Evolutionary conservation across 2,888 invertebrate species (phyloP).

Genomic region (Clitarchus hookeri): DNA sequence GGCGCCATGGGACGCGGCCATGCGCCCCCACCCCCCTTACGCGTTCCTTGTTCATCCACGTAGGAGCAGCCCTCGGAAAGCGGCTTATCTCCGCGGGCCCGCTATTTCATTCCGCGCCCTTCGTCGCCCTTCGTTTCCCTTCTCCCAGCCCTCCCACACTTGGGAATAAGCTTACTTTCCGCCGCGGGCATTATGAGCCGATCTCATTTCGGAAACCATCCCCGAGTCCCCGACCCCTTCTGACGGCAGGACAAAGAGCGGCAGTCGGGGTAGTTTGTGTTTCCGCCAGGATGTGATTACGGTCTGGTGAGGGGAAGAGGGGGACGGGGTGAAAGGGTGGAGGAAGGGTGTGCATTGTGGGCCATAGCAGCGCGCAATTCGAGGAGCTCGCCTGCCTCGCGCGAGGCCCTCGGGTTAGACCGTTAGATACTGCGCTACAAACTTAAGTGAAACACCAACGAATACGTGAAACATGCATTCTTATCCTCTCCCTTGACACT

Average conservation of each 20-base stretch:
- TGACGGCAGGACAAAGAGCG: neutral
- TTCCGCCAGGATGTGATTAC: constrained; percentile 14
- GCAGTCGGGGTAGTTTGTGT: neutral
- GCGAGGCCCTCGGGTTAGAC: no score
- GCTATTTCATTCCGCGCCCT: constrained; percentile 11
- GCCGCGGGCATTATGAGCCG: constrained; percentile 14
- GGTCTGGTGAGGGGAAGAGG: neutral
- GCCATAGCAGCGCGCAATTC: neutral
- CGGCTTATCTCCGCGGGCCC: constrained; percentile 10
- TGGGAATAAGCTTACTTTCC: constrained; percentile 8
- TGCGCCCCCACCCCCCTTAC: neutral
- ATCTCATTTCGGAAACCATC: neutral
- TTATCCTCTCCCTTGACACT: no score
- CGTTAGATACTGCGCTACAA: no score
- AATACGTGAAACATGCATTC: no score
- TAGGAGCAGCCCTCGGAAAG: neutral
- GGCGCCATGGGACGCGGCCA: no score
- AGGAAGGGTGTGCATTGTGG: neutral
- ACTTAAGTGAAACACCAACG: no score
- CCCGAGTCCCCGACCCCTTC: neutral
- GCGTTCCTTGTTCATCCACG: neutral
- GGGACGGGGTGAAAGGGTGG: neutral
- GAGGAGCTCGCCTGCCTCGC: neutral
- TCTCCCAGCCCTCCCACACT: neutral
- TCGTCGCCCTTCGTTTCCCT: neutral